These are phyloP conservation scores for Peromyscus nudipes DNA, from an alignment of 2,797 vertebrate species.

Conservation along the genomic window DNA sequence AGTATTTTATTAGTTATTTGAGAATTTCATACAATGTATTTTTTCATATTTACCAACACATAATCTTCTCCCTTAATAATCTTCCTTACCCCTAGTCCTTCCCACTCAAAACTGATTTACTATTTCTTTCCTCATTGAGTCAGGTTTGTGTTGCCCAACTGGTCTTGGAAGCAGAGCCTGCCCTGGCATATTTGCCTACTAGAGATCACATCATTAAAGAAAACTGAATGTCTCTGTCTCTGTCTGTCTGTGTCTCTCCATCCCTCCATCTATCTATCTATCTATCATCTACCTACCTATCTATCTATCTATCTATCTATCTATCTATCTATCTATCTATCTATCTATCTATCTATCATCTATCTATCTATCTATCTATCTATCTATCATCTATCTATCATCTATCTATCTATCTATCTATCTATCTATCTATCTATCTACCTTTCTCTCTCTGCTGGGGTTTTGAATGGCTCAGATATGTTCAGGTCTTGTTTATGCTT, in stretches of 20 bases:
- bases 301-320: not conserved
- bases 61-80: not conserved
- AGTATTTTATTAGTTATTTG: not conserved
- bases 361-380: too few relatives aligned
- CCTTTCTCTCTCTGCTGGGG: not conserved
- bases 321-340: too few relatives aligned
- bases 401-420: not conserved
- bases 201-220: not conserved
- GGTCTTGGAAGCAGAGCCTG: not conserved
- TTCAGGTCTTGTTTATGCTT: not conserved
- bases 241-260: not conserved
- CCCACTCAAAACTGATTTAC: not conserved
- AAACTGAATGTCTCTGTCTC: not conserved
- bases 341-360: too few relatives aligned
- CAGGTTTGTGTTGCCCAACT: too few relatives aligned
- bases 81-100: not conserved
- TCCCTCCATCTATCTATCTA: not conserved
- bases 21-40: not conserved
- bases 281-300: not conserved
- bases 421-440: too few relatives aligned
- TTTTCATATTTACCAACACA: not conserved
- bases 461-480: not conserved
- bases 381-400: too few relatives aligned
- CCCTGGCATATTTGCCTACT: not conserved
- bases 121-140: not conserved